Evolutionary conservation across 2,888 invertebrate species (phyloP).

Genomic region (Cantharis lateralis): DNA sequence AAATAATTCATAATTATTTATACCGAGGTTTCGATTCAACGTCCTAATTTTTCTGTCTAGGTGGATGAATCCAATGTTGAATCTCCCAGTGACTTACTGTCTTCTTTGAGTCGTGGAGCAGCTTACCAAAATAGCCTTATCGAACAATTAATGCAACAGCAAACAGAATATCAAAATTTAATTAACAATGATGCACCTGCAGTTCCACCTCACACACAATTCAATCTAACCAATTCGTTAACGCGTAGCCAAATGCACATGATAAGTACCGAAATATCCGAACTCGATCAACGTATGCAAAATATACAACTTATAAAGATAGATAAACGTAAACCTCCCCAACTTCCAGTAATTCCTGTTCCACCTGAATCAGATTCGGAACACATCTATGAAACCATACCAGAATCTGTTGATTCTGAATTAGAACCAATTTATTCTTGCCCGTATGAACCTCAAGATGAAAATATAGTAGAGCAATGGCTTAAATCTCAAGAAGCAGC

Average conservation of each 20-base stretch:
- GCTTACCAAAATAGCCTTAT: slow-evolving; percentile 60
- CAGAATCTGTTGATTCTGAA: slow-evolving; percentile 62
- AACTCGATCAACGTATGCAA: slow-evolving; percentile 64
- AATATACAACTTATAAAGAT: slow-evolving; percentile 61
- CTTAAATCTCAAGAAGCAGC: slow-evolving; percentile 42
- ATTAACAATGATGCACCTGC: slow-evolving; percentile 47
- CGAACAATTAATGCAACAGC: slow-evolving; percentile 57
- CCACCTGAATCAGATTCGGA: slow-evolving; percentile 61
- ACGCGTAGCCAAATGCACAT: slow-evolving; percentile 52
- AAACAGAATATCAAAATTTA: slow-evolving; percentile 41
- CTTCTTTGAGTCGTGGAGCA: slow-evolving; percentile 44
- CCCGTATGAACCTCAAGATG: slow-evolving; percentile 60
- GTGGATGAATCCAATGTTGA: slow-evolving; percentile 48
- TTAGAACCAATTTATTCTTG: slow-evolving; percentile 67
- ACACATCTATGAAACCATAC: slow-evolving; percentile 70
- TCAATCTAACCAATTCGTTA: slow-evolving; percentile 50
- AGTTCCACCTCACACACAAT: slow-evolving; percentile 49
- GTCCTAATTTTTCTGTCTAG: slow-evolving; percentile 24
- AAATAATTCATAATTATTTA: too few relatives aligned
- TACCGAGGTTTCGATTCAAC: background rate
- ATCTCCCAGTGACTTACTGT: slow-evolving; percentile 39
- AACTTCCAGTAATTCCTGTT: slow-evolving; percentile 46
- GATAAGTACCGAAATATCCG: slow-evolving; percentile 61
- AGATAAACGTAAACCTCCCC: slow-evolving; percentile 47
- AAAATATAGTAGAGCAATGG: slow-evolving; percentile 49